Conservation (phyloP, 2,888 invertebrate species). For the Tuberolachnus salignus region DNA sequence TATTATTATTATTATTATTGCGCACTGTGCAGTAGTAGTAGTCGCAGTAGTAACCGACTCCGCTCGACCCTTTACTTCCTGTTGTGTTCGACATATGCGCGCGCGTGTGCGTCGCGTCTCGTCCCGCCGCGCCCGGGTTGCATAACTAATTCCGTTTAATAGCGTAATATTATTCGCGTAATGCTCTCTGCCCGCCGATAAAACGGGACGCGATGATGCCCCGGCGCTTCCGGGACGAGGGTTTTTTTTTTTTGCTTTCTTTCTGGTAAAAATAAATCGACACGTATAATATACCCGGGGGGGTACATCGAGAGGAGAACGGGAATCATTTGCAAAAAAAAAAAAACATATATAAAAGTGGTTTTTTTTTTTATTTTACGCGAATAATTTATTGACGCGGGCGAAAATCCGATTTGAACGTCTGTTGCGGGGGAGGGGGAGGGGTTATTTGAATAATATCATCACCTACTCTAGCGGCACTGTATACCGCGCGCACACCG, state of each 20-base stretch:
- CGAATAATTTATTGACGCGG: conserved; percentile 50
- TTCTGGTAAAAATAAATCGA: conserved; percentile 39
- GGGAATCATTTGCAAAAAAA: background rate
- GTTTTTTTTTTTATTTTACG: conserved; percentile 8
- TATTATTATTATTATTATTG: too few relatives aligned
- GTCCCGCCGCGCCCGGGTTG: conserved; percentile 37
- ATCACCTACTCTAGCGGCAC: background rate
- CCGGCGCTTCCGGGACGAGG: conserved; percentile 41
- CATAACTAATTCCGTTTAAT: conserved; percentile 57
- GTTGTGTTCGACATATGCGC: conserved; percentile 51
- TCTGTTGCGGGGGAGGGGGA: too few relatives aligned
- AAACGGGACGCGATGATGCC: conserved; percentile 11
- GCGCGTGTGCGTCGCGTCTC: background rate
- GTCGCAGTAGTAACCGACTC: too few relatives aligned
- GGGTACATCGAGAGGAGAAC: background rate
- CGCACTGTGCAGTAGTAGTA: too few relatives aligned
- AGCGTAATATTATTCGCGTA: conserved; percentile 2
- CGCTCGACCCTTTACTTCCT: conserved; percentile 49
- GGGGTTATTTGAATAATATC: conserved; percentile 54
- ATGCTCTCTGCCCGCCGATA: conserved; percentile 15
- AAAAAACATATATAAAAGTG: background rate
- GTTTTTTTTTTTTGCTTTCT: conserved; percentile 16
- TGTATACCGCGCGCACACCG: background rate
- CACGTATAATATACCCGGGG: background rate
- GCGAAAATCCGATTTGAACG: conserved; percentile 48